These are phyloP conservation scores for Pampus argenteus DNA, from an alignment of 2,797 vertebrate genomes.

Conservation along the genomic window DNA sequence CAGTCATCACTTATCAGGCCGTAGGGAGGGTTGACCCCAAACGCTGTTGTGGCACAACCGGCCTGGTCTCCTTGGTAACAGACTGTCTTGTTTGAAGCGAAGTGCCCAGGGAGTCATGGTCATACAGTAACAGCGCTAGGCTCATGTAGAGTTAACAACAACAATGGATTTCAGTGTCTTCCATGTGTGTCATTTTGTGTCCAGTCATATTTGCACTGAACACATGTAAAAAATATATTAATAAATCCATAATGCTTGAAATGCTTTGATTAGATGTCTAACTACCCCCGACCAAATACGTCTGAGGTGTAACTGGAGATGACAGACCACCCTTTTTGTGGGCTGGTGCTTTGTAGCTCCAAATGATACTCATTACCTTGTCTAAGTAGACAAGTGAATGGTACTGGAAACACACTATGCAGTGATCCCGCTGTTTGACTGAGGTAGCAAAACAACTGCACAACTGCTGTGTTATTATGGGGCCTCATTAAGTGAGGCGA, in stretches of 20 bases:
- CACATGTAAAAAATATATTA: constrained; percentile 47
- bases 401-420: constrained; percentile 84
- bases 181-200: constrained; percentile 47
- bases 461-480: constrained; percentile 89
- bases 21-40: constrained; percentile 79
- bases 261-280: constrained; percentile 73
- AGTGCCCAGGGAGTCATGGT: constrained; percentile 72
- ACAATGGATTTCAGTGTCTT: constrained; percentile 52
- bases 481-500: constrained; percentile 89
- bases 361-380: constrained; percentile 88
- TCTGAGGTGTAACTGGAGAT: constrained; percentile 80
- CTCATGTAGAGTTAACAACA: constrained; percentile 54
- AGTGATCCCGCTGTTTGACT: constrained; percentile 87
- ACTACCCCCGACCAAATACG: constrained; percentile 63
- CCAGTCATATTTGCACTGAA: constrained; percentile 33
- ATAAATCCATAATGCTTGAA: constrained; percentile 55
- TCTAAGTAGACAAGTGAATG: constrained; percentile 87
- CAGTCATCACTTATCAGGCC: constrained; percentile 85
- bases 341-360: constrained; percentile 81
- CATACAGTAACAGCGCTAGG: constrained; percentile 64
- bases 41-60: constrained; percentile 80
- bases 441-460: constrained; percentile 89
- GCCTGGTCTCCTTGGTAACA: constrained; percentile 85
- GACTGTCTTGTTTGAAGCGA: constrained; percentile 83
- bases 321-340: constrained; percentile 82